Evolutionary conservation across 2,888 invertebrate genomes (phyloP).

Genomic region (Schrankia costaestrigalis): DNA sequence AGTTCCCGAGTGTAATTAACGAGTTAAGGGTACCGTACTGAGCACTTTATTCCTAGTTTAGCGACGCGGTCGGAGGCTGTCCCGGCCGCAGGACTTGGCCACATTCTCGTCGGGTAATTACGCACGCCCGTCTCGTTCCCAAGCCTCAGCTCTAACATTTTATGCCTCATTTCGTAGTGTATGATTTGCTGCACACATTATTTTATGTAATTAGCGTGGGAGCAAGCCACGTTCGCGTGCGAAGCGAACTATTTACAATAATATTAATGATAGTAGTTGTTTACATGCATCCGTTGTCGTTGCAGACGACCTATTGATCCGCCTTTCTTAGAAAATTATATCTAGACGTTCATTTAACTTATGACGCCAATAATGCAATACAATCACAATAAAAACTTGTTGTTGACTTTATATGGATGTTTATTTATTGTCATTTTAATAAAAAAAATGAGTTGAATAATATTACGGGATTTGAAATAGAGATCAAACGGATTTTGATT

Average conservation of each 20-base stretch:
- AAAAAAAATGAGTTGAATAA: slow-evolving; percentile 1
- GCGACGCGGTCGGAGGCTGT: slow-evolving; percentile 55
- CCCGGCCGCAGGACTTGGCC: slow-evolving; percentile 65
- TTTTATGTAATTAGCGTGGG: slow-evolving; percentile 73
- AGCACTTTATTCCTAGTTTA: slow-evolving; percentile 71
- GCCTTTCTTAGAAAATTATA: neutral
- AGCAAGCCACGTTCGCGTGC: slow-evolving; percentile 54
- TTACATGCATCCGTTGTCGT: slow-evolving; percentile 20
- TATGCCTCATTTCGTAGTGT: slow-evolving; percentile 74
- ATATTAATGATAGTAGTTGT: slow-evolving; percentile 45
- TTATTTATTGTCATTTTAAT: slow-evolving; percentile 12
- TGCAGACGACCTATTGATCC: neutral
- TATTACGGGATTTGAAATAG: slow-evolving; percentile 22
- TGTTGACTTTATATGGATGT: neutral
- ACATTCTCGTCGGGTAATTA: slow-evolving; percentile 77
- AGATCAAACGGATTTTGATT: slow-evolving; percentile 67
- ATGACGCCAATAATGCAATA: neutral
- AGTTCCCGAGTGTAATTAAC: slow-evolving; percentile 68
- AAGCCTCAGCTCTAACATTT: slow-evolving; percentile 70
- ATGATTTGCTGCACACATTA: slow-evolving; percentile 73
- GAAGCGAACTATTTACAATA: slow-evolving; percentile 50
- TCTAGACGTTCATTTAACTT: neutral
- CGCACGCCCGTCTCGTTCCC: slow-evolving; percentile 71
- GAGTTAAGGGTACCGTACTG: slow-evolving; percentile 61
- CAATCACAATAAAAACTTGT: neutral